Evolutionary conservation across 1,140 invertebrate genomes (phyloP).

Genomic region (Rhynchophorus ferrugineus): DNA sequence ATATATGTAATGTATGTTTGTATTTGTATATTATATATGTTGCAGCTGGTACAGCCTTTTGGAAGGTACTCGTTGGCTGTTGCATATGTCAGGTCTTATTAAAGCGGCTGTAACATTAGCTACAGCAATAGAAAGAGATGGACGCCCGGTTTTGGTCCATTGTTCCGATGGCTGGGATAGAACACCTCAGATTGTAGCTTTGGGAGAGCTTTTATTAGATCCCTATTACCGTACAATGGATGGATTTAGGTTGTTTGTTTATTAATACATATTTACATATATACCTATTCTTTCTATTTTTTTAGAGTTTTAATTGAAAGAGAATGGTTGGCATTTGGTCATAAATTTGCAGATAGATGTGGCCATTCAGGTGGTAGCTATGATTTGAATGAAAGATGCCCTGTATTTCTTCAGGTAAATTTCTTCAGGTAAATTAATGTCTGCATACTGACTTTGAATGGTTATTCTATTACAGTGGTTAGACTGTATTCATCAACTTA

Average conservation of each 20-base stretch:
- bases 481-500: constrained; percentile 91
- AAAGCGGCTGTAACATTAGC: constrained; percentile 72
- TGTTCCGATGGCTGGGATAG: constrained; percentile 97
- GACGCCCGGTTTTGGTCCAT: constrained; percentile 86
- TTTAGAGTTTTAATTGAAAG: constrained; percentile 86
- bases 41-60: constrained; percentile 79
- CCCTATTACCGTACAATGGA: constrained; percentile 88
- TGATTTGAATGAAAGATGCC: constrained; percentile 86
- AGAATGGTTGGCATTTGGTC: constrained; percentile 95
- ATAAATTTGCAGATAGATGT: constrained; percentile 94
- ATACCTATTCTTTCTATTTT: constrained; percentile 34
- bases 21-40: constrained; percentile 22
- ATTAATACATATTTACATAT: background rate
- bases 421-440: too few species aligned
- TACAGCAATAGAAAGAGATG: constrained; percentile 72
- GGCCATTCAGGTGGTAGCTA: constrained; percentile 75
- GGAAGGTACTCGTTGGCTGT: constrained; percentile 85
- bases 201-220: constrained; percentile 87
- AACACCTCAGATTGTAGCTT: constrained; percentile 87
- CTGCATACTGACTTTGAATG: too few species aligned
- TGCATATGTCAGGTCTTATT: constrained; percentile 77
- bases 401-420: constrained; percentile 70
- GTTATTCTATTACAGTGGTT: constrained; percentile 92
- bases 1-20: too few species aligned
- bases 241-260: constrained; percentile 25